phyloP scores from a whole-genome alignment of 2,888 invertebrate species.

The Deilephila elpenor region DNA sequence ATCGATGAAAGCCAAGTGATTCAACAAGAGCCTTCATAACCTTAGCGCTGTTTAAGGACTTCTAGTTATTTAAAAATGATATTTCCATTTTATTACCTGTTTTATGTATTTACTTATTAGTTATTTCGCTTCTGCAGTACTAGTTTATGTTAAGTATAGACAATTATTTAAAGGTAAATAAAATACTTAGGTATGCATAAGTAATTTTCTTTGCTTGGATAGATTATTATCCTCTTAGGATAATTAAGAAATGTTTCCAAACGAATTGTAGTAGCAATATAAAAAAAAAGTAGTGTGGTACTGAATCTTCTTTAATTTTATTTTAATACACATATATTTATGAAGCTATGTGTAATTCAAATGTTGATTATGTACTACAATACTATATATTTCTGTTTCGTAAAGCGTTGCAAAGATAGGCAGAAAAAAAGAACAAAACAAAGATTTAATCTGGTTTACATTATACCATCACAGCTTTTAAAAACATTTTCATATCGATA shows the following conservation, averaged over 20 bases:
- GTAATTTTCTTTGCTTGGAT: too few relatives aligned
- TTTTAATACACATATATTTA: too few relatives aligned
- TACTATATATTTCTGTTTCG: not conserved
- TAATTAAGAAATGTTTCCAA: too few relatives aligned
- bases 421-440: not conserved
- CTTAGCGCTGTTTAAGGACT: not conserved
- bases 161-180: not conserved
- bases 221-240: too few relatives aligned
- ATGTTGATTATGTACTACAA: not conserved
- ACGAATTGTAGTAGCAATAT: too few relatives aligned
- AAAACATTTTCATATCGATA: slow-evolving; percentile 6
- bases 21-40: slow-evolving; percentile 3
- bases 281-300: too few relatives aligned
- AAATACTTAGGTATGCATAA: not conserved
- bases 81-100: not conserved
- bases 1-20: slow-evolving; percentile 15
- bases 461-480: not conserved
- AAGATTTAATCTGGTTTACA: slow-evolving; percentile 7
- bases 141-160: not conserved
- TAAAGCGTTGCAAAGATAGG: not conserved
- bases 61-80: not conserved
- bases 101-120: not conserved
- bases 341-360: not conserved
- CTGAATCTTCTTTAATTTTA: too few relatives aligned
- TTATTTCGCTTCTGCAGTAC: too few relatives aligned